These are phyloP conservation scores for Pterobdella sp. DNA, from an alignment of 2,888 invertebrate species.

Conservation along the genomic window DNA sequence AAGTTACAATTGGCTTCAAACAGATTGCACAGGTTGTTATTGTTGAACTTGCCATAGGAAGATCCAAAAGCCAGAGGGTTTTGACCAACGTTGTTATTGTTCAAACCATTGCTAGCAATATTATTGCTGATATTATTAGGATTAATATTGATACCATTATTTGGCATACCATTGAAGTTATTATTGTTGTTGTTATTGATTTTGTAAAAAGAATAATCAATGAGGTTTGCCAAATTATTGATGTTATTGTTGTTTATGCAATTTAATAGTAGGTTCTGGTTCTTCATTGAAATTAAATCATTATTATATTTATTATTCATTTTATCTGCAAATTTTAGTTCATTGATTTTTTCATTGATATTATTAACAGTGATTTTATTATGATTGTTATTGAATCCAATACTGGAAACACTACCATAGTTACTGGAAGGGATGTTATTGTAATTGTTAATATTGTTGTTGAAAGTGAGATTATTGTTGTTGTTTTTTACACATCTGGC, in stretches of 20 bases:
- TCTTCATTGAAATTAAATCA: background rate
- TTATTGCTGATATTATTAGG: background rate
- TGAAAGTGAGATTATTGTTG: background rate
- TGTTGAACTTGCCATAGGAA: no score
- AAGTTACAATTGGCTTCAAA: background rate
- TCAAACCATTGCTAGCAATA: background rate
- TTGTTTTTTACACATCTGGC: background rate
- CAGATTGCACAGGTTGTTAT: background rate
- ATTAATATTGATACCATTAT: background rate
- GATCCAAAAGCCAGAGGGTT: no score
- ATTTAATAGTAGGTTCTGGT: background rate
- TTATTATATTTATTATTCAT: background rate
- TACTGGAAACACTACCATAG: background rate
- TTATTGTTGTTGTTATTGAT: background rate
- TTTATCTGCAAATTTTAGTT: background rate
- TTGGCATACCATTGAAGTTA: background rate
- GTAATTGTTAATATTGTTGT: background rate
- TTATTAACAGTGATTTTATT: background rate
- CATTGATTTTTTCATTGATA: background rate
- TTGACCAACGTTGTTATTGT: background rate
- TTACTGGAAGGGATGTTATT: background rate
- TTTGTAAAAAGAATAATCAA: background rate
- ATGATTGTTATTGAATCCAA: background rate
- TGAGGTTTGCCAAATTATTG: background rate
- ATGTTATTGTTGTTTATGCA: background rate